Conservation (phyloP, 2,797 vertebrate genomes). For the Schizopygopsis malacanthus region DNA sequence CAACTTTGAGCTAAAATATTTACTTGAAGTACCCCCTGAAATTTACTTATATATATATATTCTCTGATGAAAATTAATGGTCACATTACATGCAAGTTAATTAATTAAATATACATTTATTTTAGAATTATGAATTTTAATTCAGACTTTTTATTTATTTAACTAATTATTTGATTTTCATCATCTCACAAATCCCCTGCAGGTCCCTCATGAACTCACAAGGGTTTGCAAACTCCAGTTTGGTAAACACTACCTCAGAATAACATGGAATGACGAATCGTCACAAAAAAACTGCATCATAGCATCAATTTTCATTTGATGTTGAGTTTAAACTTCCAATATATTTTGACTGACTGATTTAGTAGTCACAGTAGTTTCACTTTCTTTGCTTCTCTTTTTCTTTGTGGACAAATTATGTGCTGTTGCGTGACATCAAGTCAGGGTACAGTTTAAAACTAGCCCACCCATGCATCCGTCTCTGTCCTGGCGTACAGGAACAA, state of each 20-base stretch:
- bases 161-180: background rate
- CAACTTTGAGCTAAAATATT: no score
- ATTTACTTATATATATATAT: background rate
- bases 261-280: background rate
- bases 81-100: background rate
- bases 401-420: background rate
- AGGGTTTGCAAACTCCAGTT: background rate
- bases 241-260: background rate
- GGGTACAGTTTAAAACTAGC: slow-evolving; percentile 1
- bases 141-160: background rate
- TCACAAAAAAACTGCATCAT: background rate
- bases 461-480: slow-evolving; percentile 17
- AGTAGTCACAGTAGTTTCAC: background rate
- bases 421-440: background rate
- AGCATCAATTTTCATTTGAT: background rate
- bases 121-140: background rate
- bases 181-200: background rate
- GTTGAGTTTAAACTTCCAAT: background rate
- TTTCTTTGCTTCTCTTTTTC: background rate
- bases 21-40: background rate
- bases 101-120: background rate
- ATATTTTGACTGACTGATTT: background rate
- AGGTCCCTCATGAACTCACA: background rate
- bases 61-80: background rate
- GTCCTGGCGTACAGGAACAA: background rate